Conservation (phyloP, 64 coral and sea anemone species). For the Trachythela sp. region DNA sequence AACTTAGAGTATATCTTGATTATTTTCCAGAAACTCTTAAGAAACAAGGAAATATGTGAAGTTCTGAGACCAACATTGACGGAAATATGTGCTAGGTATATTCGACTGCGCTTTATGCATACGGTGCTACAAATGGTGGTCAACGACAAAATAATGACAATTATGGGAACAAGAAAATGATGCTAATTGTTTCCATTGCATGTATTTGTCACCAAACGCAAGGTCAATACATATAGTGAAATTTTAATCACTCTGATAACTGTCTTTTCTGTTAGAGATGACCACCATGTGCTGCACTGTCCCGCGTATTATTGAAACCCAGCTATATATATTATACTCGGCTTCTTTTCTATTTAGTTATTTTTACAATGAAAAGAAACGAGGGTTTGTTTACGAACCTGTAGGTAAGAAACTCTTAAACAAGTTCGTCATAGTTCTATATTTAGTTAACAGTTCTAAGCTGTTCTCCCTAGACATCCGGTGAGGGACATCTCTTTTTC, state of each 20-base stretch:
- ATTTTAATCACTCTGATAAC: too few species aligned
- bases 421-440: background rate
- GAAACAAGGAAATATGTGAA: conserved; percentile 25
- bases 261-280: too few species aligned
- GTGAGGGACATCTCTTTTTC: too few species aligned
- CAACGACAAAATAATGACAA: background rate
- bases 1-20: background rate
- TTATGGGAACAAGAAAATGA: too few species aligned
- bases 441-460: background rate
- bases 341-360: conserved; percentile 38
- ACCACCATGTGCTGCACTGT: too few species aligned
- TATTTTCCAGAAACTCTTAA: conserved; percentile 61
- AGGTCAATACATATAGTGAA: too few species aligned
- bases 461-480: background rate
- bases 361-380: conserved; percentile 81
- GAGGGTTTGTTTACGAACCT: conserved; percentile 86
- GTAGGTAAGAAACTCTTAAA: conserved; percentile 53
- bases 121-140: too few species aligned
- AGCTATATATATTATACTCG: too few species aligned
- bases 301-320: too few species aligned
- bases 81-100: conserved; percentile 73
- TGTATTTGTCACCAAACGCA: too few species aligned
- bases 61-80: conserved; percentile 61
- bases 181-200: too few species aligned
- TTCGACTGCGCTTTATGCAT: background rate